Evolutionary conservation across 1,140 invertebrate species (phyloP).

Genomic region (Drosophila fuyamai): DNA sequence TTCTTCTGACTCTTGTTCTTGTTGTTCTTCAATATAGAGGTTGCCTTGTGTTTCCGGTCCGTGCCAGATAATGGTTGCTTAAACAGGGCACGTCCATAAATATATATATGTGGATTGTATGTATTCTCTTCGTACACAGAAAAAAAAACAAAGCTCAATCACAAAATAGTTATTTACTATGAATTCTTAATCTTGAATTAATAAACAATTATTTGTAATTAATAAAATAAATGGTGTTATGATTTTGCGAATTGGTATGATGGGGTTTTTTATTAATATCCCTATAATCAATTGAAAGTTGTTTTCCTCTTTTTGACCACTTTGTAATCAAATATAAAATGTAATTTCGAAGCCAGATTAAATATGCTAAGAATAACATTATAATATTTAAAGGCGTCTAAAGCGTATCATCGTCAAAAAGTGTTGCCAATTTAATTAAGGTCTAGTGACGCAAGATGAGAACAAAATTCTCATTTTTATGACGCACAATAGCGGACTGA

Average conservation of each 20-base stretch:
- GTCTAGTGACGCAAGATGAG: conserved; percentile 31
- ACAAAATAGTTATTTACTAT: not conserved
- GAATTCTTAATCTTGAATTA: too few species aligned
- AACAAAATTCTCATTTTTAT: conserved; percentile 19
- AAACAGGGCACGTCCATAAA: conserved; percentile 62
- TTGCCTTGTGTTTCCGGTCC: conserved; percentile 72
- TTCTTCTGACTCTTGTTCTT: conserved; percentile 22
- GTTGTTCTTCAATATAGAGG: conserved; percentile 59
- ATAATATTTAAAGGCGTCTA: not conserved
- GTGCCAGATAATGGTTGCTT: conserved; percentile 78
- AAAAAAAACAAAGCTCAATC: not conserved
- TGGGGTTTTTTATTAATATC: too few species aligned
- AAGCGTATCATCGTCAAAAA: conserved; percentile 6
- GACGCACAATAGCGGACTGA: conserved; percentile 24
- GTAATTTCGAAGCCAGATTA: not conserved
- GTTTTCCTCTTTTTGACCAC: too few species aligned
- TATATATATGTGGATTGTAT: conserved; percentile 15
- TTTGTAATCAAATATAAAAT: not conserved
- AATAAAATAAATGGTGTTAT: too few species aligned
- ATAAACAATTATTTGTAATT: too few species aligned
- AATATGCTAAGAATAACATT: conserved; percentile 6
- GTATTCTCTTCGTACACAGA: conserved; percentile 20
- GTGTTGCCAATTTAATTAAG: conserved; percentile 30
- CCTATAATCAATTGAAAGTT: not conserved
- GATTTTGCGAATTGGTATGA: too few species aligned